Evolutionary conservation across 2,888 invertebrate genomes (phyloP).

Genomic region (Phortica magna): DNA sequence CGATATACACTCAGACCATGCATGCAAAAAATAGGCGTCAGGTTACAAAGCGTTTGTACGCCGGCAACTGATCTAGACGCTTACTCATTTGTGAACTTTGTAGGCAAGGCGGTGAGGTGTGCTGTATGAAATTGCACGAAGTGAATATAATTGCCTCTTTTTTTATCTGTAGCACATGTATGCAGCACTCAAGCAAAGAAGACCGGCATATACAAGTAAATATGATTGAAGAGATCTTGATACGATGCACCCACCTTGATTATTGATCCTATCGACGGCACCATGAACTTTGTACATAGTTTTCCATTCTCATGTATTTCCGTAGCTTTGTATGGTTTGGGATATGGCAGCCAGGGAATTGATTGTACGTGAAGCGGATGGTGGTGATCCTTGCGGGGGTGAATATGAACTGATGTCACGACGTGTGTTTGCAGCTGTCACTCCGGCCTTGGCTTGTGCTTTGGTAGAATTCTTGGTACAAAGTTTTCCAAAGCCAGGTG

Average conservation of each 20-base stretch:
- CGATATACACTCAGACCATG: background rate
- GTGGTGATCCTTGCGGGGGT: constrained; percentile 91
- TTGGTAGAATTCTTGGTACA: constrained; percentile 82
- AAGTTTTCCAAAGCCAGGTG: constrained; percentile 85
- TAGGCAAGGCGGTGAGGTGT: constrained; percentile 83
- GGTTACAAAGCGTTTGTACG: background rate
- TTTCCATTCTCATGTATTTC: constrained; percentile 87
- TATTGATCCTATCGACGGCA: constrained; percentile 98
- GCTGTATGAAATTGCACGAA: constrained; percentile 17
- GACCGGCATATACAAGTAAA: constrained; percentile 80
- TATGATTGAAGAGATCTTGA: constrained; percentile 93
- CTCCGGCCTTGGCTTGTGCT: constrained; percentile 84
- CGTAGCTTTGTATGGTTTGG: constrained; percentile 82
- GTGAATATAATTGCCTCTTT: too few relatives aligned
- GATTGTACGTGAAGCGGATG: constrained; percentile 95
- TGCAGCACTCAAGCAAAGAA: constrained; percentile 32
- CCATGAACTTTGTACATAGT: constrained; percentile 96
- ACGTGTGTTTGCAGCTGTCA: constrained; percentile 88
- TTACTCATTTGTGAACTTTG: constrained; percentile 82
- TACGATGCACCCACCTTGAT: constrained; percentile 96
- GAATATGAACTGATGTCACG: constrained; percentile 88
- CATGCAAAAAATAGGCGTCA: background rate
- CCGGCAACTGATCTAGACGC: constrained; percentile 77
- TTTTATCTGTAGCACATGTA: constrained; percentile 31
- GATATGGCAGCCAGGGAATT: constrained; percentile 91